Evolutionary conservation across 2,797 vertebrate species (phyloP).

Genomic region (Ptychobarbus kaznakovi): DNA sequence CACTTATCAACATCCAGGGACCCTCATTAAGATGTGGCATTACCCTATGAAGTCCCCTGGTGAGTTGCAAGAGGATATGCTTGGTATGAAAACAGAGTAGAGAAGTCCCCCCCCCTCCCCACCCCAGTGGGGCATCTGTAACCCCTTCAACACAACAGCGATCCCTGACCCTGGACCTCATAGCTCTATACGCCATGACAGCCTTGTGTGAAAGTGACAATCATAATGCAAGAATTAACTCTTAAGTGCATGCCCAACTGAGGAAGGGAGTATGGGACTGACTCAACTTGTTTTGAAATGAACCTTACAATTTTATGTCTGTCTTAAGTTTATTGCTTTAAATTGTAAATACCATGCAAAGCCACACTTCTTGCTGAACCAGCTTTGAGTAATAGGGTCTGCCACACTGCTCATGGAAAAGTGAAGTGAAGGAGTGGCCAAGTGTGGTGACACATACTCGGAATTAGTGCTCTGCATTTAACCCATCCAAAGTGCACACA

Average conservation of each 20-base stretch:
- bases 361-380: slow-evolving; percentile 12
- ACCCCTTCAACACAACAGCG: background rate
- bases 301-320: background rate
- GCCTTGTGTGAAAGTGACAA: slow-evolving; percentile 37
- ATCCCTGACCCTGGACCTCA: slow-evolving; percentile 28
- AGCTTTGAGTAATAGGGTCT: slow-evolving; percentile 50
- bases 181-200: background rate
- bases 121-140: slow-evolving; percentile 25
- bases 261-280: background rate
- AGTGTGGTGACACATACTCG: too few species aligned
- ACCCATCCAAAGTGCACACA: too few species aligned
- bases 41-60: background rate
- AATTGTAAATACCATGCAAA: slow-evolving; percentile 54
- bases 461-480: too few species aligned
- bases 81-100: background rate
- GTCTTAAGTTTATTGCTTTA: slow-evolving; percentile 17
- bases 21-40: slow-evolving; percentile 1
- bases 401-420: slow-evolving; percentile 46
- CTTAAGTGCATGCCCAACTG: background rate
- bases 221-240: slow-evolving; percentile 36
- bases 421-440: too few species aligned
- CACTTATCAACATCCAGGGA: slow-evolving; percentile 16
- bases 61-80: background rate
- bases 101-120: too few species aligned
- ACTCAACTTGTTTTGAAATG: background rate